Base-by-base conservation (phyloP, 2,113 vertebrate species). In the Pelvicachromis taeniatus region DNA sequence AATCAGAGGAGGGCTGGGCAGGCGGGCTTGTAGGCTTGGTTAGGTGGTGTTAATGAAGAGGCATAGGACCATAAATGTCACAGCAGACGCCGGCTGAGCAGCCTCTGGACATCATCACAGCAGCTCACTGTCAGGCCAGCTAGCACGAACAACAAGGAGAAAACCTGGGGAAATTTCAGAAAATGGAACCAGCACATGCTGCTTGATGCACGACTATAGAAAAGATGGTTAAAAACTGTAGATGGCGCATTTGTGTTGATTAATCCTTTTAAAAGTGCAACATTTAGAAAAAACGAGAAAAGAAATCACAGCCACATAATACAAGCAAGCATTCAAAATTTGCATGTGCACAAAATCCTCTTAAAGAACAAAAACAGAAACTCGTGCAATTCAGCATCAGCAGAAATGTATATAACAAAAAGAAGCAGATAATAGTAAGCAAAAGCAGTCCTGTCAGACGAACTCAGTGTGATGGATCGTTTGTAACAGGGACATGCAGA, bases 1-100 rank as follows among this genome's bases (percentile, higher is more conserved):
- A 88, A 81, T 78, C 23, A 50, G 90, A 86, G 87, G 78, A 82
- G 59, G 83, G 84, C 83, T n/a, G 79, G 84, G 88, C 81, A 82
- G 88, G 73, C 16, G 55, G 93, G 92, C 90, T 95, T 85, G 95
- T 86, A 87, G 94, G 95, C 95, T 94, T 94, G 96, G 96, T 97
- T 97, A 97, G 96, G 93, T 97, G 96, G 96, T 96, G 96, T 93
- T 97, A 97, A 97, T 97, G 96, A 97, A 95, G 96, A 96, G 96
- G 95, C 96, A 95, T 95, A 95, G 95, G 95, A 95, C 95, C 94
- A 90, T 97, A 97, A 97, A 96, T 95, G 96, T 96, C 97, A 97
- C 96, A 95, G 95, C 94, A 94, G 96, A 96, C 96, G 95, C 96
- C 95, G 91, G 96, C 91, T 93, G 87, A 84, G 92, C 87, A 85